Evolutionary conservation across 2,113 vertebrate genomes (phyloP), one percentile per base, ranked within the genome.

Genomic region (Delphinus delphis): DNA sequence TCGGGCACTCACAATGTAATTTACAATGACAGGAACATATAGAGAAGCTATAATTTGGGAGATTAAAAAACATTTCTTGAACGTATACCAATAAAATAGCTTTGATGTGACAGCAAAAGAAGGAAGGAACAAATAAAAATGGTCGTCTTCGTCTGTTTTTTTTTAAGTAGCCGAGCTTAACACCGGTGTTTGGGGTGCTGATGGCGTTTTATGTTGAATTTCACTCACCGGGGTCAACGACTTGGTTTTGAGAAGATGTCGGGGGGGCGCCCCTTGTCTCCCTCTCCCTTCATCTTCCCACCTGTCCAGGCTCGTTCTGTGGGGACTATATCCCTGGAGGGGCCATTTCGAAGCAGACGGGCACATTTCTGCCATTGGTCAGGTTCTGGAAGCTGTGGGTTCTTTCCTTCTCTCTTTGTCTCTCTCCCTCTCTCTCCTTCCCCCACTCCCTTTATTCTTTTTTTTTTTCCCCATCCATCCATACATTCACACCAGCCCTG

Each of bases 1-100:
- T 95, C 41, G 13, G 76, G 70, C 65, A 53, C 55, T 97, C 90
- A 62, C 79, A 23, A 2, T 44, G 74, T 88, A 92, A 96, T 97
- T 97, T 87, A 93, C 38, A 84, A n/a, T 1, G 82, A 97, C 96
- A 93, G 68, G 96, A 65, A 68, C 76, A 84, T 41, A 93, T 25
- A 86, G 33, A 80, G 82, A 86, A 90, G 83, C 83, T 96, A 44
- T 93, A 85, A 71, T 96, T 81, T 71, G 70, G 47, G 87, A 97
- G 92, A 96, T 97, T 97, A 92, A 97, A 96, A 97, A 93, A 55
- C 91, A 92, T 71, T 87, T 94, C 93, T 92, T 41, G 74, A 96
- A 58, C 84, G 77, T 76, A 87, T 33, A 92, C 79, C 70, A 47
- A 77, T 65, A 65, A 71, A 92, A 88, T 41, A 74, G 89, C 79